Percentiles rank a stretch among this genome's conserved stretches.
phyloP scores from a whole-genome alignment of 1,140 invertebrate species.

The Solenopsis fugax region DNA sequence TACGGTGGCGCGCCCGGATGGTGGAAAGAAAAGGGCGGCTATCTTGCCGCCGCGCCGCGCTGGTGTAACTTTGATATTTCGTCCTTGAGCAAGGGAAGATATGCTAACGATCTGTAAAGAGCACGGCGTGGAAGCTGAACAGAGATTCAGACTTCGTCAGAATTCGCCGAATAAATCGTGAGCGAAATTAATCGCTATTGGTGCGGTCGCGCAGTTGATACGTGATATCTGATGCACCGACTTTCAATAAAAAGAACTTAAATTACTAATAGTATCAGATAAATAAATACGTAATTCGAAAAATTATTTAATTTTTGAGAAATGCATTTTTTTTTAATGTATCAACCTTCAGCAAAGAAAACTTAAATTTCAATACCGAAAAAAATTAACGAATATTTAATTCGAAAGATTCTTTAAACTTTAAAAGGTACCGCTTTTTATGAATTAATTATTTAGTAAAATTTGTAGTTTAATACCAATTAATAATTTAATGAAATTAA shows the following conservation, averaged over 20 bases:
- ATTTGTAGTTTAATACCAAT: background rate
- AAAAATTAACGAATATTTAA: background rate
- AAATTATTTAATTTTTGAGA: background rate
- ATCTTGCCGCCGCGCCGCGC: slow-evolving; percentile 50
- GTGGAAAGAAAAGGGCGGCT: slow-evolving; percentile 61
- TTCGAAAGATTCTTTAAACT: background rate
- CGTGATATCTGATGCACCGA: background rate
- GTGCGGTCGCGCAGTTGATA: slow-evolving; percentile 9
- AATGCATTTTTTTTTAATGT: background rate
- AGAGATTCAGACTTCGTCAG: slow-evolving; percentile 8
- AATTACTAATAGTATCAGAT: background rate
- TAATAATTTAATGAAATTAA: slow-evolving; percentile 9
- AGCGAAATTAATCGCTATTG: slow-evolving; percentile 32
- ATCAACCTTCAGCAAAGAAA: background rate
- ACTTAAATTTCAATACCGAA: background rate
- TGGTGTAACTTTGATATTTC: slow-evolving; percentile 66
- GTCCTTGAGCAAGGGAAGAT: slow-evolving; percentile 57
- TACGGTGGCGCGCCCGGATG: slow-evolving; percentile 39
- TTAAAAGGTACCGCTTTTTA: background rate
- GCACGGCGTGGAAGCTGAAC: slow-evolving; percentile 31
- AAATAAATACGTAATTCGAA: background rate
- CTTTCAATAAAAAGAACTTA: background rate
- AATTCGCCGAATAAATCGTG: slow-evolving; percentile 18
- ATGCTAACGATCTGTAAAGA: slow-evolving; percentile 74
- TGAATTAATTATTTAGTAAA: background rate